Evolutionary conservation across 1,140 invertebrate species (phyloP), one percentile per base, ranked within the genome.

Genomic region (Drosophila teissieri): DNA sequence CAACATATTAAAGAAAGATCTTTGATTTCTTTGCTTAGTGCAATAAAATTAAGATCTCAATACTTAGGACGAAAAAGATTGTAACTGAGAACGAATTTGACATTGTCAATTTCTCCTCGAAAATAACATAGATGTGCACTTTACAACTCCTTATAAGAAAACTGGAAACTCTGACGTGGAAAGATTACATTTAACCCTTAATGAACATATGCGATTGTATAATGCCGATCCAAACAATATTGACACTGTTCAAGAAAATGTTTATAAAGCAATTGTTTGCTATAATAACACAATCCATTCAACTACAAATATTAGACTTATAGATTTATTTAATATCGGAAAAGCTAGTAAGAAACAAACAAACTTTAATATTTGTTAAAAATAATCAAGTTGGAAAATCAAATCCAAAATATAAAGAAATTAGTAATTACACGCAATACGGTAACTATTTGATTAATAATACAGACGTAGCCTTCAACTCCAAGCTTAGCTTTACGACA

Each of bases 371-470:
- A 57, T 57, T 19, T 15, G 40, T 45, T 19, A 58, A 48, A 37
- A 22, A 22, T 46, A 48, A 60, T 17, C 19, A 61, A 61, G 46
- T 51, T 17, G 46, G 46, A 17, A 61, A 61, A 40, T 52, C 46
- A 12, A 52, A 51, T 4, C 34, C 46, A 52, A 52, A 31, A 17
- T 52, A 61, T 6, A 61, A 61, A 51, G 14, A 51, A 61, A 51
- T 61, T 17, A 24, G 11, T 37, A 19, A 60, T 5, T 7, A 39
- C 19, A 52, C 10, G 5, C 37, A 31, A 19, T 15, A 1, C 14
- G 24, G 58, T n/a, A 53, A 52, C 58, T 61, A 61, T 24, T 6
- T 52, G 24, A 22, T 61, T 37, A 14, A 37, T 37, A 57, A 60
- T 48, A 27, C n/a, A n/a, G n/a, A n/a, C n/a, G n/a, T n/a, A n/a